Evolutionary conservation across 2,113 vertebrate species (phyloP).

Genomic region (Microtus ochrogaster): DNA sequence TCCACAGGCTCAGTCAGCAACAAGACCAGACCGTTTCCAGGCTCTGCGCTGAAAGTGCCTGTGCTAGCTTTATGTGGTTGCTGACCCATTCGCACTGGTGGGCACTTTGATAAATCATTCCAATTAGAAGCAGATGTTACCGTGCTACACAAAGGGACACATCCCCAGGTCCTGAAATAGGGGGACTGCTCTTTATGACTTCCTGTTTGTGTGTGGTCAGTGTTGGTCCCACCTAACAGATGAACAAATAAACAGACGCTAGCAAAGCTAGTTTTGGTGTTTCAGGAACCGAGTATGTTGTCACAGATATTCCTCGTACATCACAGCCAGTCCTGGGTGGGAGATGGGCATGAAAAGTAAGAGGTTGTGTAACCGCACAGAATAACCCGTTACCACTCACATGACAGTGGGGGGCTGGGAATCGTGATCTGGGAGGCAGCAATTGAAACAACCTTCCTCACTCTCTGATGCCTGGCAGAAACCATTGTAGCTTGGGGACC

Average conservation of each 20-base stretch:
- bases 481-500: constrained; percentile 1
- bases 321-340: not conserved
- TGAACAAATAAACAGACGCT: constrained; percentile 11
- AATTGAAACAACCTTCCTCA: constrained; percentile 41
- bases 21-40: constrained; percentile 36
- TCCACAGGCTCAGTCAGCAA: not conserved
- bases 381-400: constrained; percentile 23
- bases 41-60: constrained; percentile 37
- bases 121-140: constrained; percentile 71
- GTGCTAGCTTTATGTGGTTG: constrained; percentile 47
- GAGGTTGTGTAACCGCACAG: not conserved
- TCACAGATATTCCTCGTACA: not conserved
- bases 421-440: constrained; percentile 35
- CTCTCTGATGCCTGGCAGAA: constrained; percentile 22
- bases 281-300: not conserved
- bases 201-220: constrained; percentile 40
- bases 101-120: constrained; percentile 74
- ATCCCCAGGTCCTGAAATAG: not conserved
- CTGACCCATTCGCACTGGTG: constrained; percentile 54
- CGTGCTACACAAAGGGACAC: not conserved
- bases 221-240: not conserved
- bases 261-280: not conserved
- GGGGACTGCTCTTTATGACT: not conserved
- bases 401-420: constrained; percentile 28
- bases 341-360: constrained; percentile 25